A percentile compares a stretch with the other conserved stretches of the same genome.
Conservation (phyloP, 2,113 vertebrate species). For the Ageneiosus marmoratus region DNA sequence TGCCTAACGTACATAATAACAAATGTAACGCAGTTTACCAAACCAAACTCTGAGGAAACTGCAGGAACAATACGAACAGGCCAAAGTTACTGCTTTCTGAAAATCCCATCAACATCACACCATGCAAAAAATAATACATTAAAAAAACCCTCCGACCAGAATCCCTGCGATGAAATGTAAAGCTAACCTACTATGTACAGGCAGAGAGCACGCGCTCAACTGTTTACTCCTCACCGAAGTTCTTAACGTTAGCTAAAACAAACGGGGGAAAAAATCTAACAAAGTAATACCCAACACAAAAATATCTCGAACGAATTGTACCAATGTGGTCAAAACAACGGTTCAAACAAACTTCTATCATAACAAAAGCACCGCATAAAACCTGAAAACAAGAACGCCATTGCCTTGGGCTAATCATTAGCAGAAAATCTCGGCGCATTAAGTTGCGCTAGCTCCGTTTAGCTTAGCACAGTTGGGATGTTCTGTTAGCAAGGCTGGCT, state of each 20-base stretch:
- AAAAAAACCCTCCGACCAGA: background rate
- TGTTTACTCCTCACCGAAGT: background rate
- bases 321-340: no score
- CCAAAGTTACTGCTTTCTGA: background rate
- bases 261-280: background rate
- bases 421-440: constrained; percentile 5
- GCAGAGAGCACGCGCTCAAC: background rate
- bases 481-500: constrained; percentile 11
- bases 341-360: background rate
- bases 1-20: no score
- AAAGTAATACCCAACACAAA: background rate
- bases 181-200: background rate
- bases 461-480: background rate
- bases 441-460: background rate
- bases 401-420: background rate
- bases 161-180: background rate
- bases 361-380: background rate
- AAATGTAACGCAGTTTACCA: background rate
- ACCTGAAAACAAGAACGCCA: background rate
- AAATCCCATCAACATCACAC: background rate
- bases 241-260: background rate
- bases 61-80: background rate
- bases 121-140: no score
- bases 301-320: background rate
- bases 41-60: no score